phyloP scores from a whole-genome alignment of 2,797 vertebrate species.

The Rhyacichthys aspro region DNA sequence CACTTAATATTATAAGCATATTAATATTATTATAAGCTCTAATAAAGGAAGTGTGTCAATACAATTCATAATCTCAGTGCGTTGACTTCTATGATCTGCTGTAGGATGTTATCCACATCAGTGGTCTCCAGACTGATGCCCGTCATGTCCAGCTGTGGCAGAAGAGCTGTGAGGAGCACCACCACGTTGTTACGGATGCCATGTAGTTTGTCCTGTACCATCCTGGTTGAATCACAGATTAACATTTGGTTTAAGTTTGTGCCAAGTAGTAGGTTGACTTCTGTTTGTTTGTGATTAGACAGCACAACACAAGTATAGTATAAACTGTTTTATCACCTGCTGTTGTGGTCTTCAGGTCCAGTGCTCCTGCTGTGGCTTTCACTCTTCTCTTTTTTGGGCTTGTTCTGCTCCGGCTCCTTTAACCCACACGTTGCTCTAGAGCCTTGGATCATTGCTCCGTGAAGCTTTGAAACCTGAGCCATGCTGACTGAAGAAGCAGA shows the following conservation, averaged over 20 bases:
- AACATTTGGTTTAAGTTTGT: no score
- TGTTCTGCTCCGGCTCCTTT: constrained; percentile 47
- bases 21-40: no score
- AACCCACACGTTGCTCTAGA: constrained; percentile 15
- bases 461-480: not conserved
- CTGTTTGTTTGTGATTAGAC: no score
- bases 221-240: constrained; percentile 53
- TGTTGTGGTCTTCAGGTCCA: constrained; percentile 39
- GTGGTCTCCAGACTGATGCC: constrained; percentile 80
- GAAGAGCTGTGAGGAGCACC: constrained; percentile 80
- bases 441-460: constrained; percentile 9
- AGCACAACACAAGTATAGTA: not conserved
- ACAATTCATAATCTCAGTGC: constrained; percentile 56
- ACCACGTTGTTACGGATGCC: constrained; percentile 79
- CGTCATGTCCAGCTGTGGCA: constrained; percentile 83
- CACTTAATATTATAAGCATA: no score
- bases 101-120: constrained; percentile 84
- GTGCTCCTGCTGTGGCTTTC: constrained; percentile 67
- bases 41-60: no score
- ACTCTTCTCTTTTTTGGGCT: constrained; percentile 69
- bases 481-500: constrained; percentile 35
- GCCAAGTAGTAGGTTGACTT: no score
- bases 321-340: constrained; percentile 47
- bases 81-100: constrained; percentile 85
- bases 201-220: constrained; percentile 71